phyloP scores from a whole-genome alignment of 2,888 invertebrate genomes.

The Parasteatoda lunata region DNA sequence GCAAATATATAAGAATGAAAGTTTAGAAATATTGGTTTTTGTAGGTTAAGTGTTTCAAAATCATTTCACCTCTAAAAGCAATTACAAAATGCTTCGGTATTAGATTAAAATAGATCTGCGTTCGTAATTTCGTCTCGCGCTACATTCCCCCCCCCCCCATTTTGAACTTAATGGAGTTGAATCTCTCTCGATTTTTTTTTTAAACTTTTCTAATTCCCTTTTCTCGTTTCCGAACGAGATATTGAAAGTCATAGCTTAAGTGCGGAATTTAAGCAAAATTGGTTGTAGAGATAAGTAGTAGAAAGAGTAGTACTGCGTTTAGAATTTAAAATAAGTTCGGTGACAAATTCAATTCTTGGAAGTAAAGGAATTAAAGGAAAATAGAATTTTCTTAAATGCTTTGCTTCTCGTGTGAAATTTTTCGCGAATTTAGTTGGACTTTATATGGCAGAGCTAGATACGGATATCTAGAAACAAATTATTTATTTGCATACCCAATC shows the following conservation, averaged over 20 bases:
- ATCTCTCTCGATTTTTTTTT: conserved; percentile 31
- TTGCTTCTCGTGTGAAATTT: not conserved
- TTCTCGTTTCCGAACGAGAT: conserved; percentile 35
- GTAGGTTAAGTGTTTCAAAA: conserved; percentile 39
- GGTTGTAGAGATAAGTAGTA: conserved; percentile 44
- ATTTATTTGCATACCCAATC: not conserved
- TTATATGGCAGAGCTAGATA: not conserved
- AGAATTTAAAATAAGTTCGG: conserved; percentile 39
- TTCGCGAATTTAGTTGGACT: not conserved
- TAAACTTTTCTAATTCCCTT: conserved; percentile 27
- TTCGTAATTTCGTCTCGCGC: conserved; percentile 48
- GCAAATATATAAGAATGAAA: conserved; percentile 47
- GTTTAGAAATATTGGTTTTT: conserved; percentile 28
- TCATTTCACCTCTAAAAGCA: conserved; percentile 61
- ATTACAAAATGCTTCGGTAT: conserved; percentile 58
- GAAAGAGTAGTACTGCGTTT: conserved; percentile 23
- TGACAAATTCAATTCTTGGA: conserved; percentile 42
- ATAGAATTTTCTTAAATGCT: conserved; percentile 36
- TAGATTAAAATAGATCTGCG: conserved; percentile 66
- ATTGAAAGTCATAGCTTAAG: conserved; percentile 64
- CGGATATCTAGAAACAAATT: not conserved
- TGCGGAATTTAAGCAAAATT: conserved; percentile 56
- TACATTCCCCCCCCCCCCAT: conserved; percentile 25
- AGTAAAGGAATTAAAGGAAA: conserved; percentile 42
- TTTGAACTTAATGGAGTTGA: conserved; percentile 37